phyloP scores from a whole-genome alignment of 2,797 vertebrate species.

The Otolemur crassicaudatus region DNA sequence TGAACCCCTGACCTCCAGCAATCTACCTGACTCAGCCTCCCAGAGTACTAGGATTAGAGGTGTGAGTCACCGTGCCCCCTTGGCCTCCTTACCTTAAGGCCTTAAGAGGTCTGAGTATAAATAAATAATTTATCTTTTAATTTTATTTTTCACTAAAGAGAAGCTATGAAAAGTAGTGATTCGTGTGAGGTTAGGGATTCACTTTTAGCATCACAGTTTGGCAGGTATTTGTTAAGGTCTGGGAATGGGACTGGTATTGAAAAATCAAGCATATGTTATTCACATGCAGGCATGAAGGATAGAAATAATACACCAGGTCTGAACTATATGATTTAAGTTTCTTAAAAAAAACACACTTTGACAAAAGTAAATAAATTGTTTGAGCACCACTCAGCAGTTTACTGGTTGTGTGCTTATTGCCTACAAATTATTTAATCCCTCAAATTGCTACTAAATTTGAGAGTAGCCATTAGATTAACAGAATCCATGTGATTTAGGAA shows the following conservation, averaged over 20 bases:
- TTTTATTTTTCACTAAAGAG: background rate
- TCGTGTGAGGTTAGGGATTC: background rate
- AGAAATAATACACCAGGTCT: background rate
- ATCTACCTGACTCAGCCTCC: too few relatives aligned
- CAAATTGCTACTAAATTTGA: conserved; percentile 14
- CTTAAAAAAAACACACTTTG: background rate
- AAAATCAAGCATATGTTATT: background rate
- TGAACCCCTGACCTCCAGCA: too few relatives aligned
- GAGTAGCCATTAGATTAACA: background rate
- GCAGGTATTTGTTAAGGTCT: background rate
- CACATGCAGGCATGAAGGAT: background rate
- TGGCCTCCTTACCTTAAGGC: background rate
- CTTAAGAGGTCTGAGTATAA: background rate
- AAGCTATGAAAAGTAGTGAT: conserved; percentile 7
- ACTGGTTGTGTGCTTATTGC: background rate
- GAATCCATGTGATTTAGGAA: conserved; percentile 12
- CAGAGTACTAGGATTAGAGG: too few relatives aligned
- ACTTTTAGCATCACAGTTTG: background rate
- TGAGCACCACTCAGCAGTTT: background rate
- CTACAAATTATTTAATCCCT: background rate
- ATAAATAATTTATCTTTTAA: background rate
- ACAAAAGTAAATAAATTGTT: background rate
- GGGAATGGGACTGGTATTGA: background rate
- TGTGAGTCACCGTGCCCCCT: too few relatives aligned
- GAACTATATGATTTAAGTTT: background rate